These are phyloP conservation scores for Zalophus californianus DNA, from an alignment of 2,797 vertebrate genomes.

Conservation along the genomic window DNA sequence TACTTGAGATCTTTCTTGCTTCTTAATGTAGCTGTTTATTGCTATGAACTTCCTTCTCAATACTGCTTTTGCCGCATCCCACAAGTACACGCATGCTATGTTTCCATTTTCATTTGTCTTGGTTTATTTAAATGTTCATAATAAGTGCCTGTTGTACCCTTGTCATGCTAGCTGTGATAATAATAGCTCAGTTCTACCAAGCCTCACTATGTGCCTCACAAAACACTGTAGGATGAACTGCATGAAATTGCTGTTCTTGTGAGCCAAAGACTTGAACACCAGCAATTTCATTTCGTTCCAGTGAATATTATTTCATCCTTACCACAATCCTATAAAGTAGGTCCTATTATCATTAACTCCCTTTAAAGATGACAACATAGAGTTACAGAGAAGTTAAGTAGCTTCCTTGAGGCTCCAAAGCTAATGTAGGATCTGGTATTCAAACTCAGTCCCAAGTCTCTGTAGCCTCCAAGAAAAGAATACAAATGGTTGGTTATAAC, in stretches of 20 bases:
- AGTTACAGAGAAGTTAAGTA: neutral
- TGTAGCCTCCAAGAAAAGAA: neutral
- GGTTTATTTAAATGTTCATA: neutral
- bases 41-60: neutral
- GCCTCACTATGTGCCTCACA: accelerated
- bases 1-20: neutral
- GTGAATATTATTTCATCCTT: neutral
- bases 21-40: neutral
- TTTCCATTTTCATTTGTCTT: neutral
- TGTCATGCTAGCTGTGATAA: no score
- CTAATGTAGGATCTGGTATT: neutral
- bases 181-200: neutral
- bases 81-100: neutral
- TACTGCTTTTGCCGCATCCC: neutral
- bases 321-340: neutral
- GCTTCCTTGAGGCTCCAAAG: neutral
- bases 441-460: neutral
- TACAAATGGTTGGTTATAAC: neutral
- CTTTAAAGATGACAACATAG: neutral
- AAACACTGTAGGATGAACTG: neutral
- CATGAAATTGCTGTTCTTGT: neutral
- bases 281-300: neutral
- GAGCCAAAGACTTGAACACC: neutral
- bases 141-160: neutral
- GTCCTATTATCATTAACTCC: neutral